A percentile compares a stretch with the other conserved stretches of the same genome.
Conservation (phyloP, 2,797 vertebrate genomes). For the Centropyge bicolor region DNA sequence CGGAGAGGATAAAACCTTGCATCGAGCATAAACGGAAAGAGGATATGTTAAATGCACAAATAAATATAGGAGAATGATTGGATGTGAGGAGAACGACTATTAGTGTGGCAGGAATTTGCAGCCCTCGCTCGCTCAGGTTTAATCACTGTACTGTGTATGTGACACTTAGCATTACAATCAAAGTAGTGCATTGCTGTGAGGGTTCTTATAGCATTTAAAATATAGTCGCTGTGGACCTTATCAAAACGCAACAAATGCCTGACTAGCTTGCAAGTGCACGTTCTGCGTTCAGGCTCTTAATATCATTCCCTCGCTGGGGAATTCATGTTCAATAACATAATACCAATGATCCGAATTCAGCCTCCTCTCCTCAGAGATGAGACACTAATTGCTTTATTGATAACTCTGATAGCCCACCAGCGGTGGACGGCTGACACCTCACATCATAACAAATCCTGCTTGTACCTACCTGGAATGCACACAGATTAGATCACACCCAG, state of each 20-base stretch:
- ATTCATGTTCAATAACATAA: slow-evolving; percentile 70
- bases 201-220: slow-evolving; percentile 41
- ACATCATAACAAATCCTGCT: slow-evolving; percentile 48
- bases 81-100: slow-evolving; percentile 28
- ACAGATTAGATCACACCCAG: slow-evolving; percentile 38
- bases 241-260: slow-evolving; percentile 63
- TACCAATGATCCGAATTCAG: slow-evolving; percentile 62
- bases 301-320: slow-evolving; percentile 40
- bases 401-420: slow-evolving; percentile 54
- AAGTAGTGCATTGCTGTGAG: slow-evolving; percentile 25
- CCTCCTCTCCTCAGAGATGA: slow-evolving; percentile 53
- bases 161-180: slow-evolving; percentile 41
- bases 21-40: slow-evolving; percentile 24
- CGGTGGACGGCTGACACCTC: slow-evolving; percentile 49
- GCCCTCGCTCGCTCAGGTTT: slow-evolving; percentile 23
- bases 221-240: slow-evolving; percentile 40
- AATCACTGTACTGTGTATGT: slow-evolving; percentile 23
- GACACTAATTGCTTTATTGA: slow-evolving; percentile 76
- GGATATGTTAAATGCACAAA: slow-evolving; percentile 29
- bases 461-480: slow-evolving; percentile 29
- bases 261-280: slow-evolving; percentile 47
- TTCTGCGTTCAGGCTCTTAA: slow-evolving; percentile 44
- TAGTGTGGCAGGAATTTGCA: slow-evolving; percentile 22
- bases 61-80: slow-evolving; percentile 22
- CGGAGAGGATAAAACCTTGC: slow-evolving; percentile 30